These are phyloP conservation scores for Tetraodon nigroviridis DNA, from an alignment of 2,113 vertebrate genomes.

Conservation along the genomic window DNA sequence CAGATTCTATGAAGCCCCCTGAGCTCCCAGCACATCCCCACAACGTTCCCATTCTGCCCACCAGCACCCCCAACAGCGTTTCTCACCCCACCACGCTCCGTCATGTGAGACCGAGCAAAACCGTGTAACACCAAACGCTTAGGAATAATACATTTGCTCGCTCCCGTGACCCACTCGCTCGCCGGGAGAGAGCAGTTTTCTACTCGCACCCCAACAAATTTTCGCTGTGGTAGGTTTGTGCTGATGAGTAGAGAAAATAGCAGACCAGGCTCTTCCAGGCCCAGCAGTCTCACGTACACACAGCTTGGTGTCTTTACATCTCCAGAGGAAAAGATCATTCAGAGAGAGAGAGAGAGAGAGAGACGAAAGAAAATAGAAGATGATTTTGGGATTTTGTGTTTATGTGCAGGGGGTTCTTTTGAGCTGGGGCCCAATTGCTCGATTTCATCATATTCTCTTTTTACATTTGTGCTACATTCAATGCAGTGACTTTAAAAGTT, in stretches of 20 bases:
- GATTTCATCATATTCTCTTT: too few relatives aligned
- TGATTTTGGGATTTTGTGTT: slow-evolving; percentile 41
- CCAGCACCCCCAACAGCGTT: slow-evolving; percentile 34
- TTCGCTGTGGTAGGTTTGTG: slow-evolving; percentile 20
- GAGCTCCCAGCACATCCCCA: slow-evolving; percentile 36
- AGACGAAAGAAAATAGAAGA: slow-evolving; percentile 48
- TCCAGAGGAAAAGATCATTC: slow-evolving; percentile 55
- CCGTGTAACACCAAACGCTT: slow-evolving; percentile 15
- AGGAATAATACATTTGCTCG: slow-evolving; percentile 31
- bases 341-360: slow-evolving; percentile 52
- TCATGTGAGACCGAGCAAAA: slow-evolving; percentile 28
- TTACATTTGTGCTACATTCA: too few relatives aligned
- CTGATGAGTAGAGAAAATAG: slow-evolving; percentile 22
- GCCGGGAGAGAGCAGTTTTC: slow-evolving; percentile 12
- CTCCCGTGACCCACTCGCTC: slow-evolving; percentile 22
- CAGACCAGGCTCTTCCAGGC: slow-evolving; percentile 2
- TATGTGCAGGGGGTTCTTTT: slow-evolving; percentile 4
- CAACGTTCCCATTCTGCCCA: slow-evolving; percentile 45
- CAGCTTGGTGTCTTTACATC: slow-evolving; percentile 46
- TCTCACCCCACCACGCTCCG: slow-evolving; percentile 27
- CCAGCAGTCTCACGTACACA: slow-evolving; percentile 27
- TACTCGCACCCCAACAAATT: background rate
- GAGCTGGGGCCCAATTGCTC: too few relatives aligned
- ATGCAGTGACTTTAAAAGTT: too few relatives aligned
- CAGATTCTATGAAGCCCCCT: slow-evolving; percentile 35